Evolutionary conservation across 2,888 invertebrate genomes (phyloP), one percentile per base, ranked within the genome.

Genomic region (Pycnomerus fuliginosus): DNA sequence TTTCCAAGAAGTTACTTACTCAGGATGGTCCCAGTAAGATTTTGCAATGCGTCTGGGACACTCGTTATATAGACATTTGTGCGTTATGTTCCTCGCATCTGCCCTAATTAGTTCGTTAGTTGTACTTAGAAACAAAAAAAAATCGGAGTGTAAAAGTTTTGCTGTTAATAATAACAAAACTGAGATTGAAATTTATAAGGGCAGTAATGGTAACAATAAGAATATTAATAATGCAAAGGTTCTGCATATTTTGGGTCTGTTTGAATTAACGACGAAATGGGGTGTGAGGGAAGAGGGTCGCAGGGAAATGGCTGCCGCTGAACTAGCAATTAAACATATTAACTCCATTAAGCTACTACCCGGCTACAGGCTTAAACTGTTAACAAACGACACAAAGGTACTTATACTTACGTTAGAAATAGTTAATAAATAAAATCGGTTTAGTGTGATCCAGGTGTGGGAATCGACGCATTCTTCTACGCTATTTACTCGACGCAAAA

Each of bases 391-490:
- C 63, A 91, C 92, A 0, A 82, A 87, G 87, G 92, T 92, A 76
- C 74, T 76, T 52, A 24, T 16, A 15, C 8, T 32, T 32, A n/a
- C n/a, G 32, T 32, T 20, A 31, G 2, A 13, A 3, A 23, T n/a
- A 14, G 11, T 8, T 3, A 5, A 11, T 38, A 17, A 29, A 22
- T 38, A 20, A 2, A 1, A 22, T n/a, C 29, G 54, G 76, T 76
- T 17, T 75, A 94, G 94, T 92, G 93, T 64, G 93, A 94, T 73
- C 87, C 93, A 3, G 94, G 94, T 1, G 86, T 89, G 2, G 93
- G 89, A 1, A 87, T 92, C 48, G 92, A 94, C 73, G 83, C 91
- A 31, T 90, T 94, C 73, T 94, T 92, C 74, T 90, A 94, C 74
- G 89, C 93, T 2, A 78, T 94, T 32, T 93, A 94, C 74, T 86